phyloP scores from a whole-genome alignment of 2,797 vertebrate species.

The Octomys mimax region DNA sequence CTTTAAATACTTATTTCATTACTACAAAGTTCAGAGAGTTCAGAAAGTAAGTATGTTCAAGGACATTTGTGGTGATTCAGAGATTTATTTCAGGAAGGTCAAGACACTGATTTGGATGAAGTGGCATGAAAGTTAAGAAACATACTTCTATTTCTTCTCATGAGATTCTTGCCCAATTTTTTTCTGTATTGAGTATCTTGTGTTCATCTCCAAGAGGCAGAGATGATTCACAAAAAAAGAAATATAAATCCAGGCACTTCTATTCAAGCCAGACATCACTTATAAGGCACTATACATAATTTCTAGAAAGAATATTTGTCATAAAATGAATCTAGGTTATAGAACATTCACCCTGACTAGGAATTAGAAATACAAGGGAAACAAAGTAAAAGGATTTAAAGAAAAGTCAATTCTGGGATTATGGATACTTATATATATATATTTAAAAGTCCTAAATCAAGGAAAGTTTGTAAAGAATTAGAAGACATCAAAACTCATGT shows the following conservation, averaged over 20 bases:
- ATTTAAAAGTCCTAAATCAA: neutral
- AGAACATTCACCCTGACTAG: neutral
- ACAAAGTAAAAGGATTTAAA: slow-evolving; percentile 22
- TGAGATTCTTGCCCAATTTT: neutral
- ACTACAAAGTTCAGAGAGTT: neutral
- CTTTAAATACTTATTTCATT: slow-evolving; percentile 49
- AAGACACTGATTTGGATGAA: neutral
- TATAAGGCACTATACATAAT: slow-evolving; percentile 38
- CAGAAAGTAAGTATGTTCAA: slow-evolving; percentile 14
- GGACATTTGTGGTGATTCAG: neutral
- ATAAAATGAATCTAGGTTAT: neutral
- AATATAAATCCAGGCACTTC: neutral
- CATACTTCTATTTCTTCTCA: neutral
- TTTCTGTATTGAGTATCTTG: neutral
- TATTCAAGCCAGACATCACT: neutral
- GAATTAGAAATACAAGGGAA: slow-evolving; percentile 26
- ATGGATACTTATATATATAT: neutral
- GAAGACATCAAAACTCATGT: slow-evolving; percentile 13
- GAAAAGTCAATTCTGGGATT: slow-evolving; percentile 25
- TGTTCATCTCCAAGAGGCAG: neutral
- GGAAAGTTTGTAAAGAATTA: slow-evolving; percentile 15
- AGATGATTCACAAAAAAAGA: neutral
- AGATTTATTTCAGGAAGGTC: neutral
- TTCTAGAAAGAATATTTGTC: slow-evolving; percentile 47
- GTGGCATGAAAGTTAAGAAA: slow-evolving; percentile 26